A percentile compares a stretch with the other conserved stretches of the same genome.
These are phyloP conservation scores for Gorsachius goisagi DNA, from an alignment of 2,113 vertebrate genomes.

Conservation along the genomic window DNA sequence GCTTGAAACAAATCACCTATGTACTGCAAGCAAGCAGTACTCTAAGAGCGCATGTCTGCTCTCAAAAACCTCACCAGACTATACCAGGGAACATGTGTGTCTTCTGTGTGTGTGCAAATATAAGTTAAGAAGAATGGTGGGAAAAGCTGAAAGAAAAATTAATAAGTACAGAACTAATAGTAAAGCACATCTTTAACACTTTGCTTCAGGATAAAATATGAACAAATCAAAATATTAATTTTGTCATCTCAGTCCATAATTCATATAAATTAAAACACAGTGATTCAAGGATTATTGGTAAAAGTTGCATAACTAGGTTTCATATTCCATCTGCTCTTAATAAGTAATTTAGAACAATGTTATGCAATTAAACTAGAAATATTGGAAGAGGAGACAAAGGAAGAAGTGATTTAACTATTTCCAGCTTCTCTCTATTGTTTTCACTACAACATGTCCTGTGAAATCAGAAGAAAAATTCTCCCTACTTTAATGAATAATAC, in stretches of 20 bases:
- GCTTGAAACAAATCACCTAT: background rate
- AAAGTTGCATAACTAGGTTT: background rate
- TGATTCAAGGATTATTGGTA: background rate
- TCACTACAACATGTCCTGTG: background rate
- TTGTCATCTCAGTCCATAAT: background rate
- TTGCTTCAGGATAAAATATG: background rate
- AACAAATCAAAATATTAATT: background rate
- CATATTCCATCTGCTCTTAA: background rate
- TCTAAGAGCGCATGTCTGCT: background rate
- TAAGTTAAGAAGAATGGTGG: background rate
- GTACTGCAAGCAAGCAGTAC: background rate
- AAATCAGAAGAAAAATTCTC: background rate
- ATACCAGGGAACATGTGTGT: background rate
- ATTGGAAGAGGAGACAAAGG: background rate
- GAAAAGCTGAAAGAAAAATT: background rate
- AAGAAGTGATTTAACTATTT: background rate
- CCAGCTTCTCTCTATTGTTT: background rate
- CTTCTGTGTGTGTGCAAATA: background rate
- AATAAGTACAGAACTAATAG: background rate
- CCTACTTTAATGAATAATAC: background rate
- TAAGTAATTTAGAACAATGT: background rate
- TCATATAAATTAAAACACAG: background rate
- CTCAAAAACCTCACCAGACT: background rate
- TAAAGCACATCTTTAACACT: background rate
- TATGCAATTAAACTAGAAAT: background rate